phyloP scores from a whole-genome alignment of 2,888 invertebrate genomes.

The Heliconius aoede region DNA sequence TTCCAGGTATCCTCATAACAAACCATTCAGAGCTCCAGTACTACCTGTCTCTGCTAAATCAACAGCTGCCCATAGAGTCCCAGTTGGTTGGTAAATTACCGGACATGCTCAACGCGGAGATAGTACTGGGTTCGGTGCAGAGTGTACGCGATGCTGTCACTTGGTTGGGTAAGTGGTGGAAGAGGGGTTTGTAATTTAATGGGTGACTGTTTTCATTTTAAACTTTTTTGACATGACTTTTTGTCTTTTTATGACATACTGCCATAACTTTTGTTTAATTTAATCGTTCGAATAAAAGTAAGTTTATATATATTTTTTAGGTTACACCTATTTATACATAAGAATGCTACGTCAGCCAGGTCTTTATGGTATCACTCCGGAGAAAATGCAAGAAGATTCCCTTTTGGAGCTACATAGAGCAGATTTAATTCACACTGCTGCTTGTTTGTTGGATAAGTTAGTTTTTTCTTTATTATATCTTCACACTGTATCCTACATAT shows the following conservation, averaged over 20 bases:
- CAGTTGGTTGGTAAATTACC: slow-evolving; percentile 96
- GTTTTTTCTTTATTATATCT: slow-evolving; percentile 39
- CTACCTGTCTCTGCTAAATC: slow-evolving; percentile 98
- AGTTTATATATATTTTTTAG: slow-evolving; percentile 58
- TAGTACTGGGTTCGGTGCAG: slow-evolving; percentile 97
- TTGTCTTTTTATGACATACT: too few species aligned
- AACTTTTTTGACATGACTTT: too few species aligned
- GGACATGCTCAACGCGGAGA: slow-evolving; percentile 98
- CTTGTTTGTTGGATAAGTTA: slow-evolving; percentile 90
- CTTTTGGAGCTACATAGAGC: slow-evolving; percentile 94
- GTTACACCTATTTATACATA: slow-evolving; percentile 98
- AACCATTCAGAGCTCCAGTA: slow-evolving; percentile 99
- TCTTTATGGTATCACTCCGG: slow-evolving; percentile 93
- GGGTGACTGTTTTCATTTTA: too few species aligned
- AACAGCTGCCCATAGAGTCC: slow-evolving; percentile 98
- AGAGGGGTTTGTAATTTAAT: neutral
- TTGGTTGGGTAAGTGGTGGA: slow-evolving; percentile 88
- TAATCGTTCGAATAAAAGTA: too few species aligned
- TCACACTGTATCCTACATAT: neutral
- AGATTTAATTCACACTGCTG: slow-evolving; percentile 98
- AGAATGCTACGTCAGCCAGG: slow-evolving; percentile 96
- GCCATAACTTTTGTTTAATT: too few species aligned
- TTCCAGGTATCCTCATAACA: slow-evolving; percentile 94
- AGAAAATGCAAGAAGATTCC: slow-evolving; percentile 91
- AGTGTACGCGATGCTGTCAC: slow-evolving; percentile 93